phyloP scores from a whole-genome alignment of 2,113 vertebrate species.

The Bujurquina vittata region DNA sequence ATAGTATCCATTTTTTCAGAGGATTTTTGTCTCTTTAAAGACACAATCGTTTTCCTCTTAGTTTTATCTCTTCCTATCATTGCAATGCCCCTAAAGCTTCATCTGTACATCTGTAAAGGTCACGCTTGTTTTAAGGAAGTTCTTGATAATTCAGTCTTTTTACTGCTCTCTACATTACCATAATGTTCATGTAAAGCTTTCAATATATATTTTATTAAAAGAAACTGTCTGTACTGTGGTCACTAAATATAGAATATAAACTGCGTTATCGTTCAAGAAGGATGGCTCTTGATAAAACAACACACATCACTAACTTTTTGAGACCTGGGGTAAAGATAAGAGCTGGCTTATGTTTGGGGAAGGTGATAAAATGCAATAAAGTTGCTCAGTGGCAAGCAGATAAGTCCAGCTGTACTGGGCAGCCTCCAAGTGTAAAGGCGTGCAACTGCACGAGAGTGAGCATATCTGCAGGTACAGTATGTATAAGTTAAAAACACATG shows the following conservation, averaged over 20 bases:
- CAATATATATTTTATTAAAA: slow-evolving; percentile 54
- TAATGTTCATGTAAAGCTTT: slow-evolving; percentile 64
- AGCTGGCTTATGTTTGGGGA: neutral
- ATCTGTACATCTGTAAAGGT: slow-evolving; percentile 38
- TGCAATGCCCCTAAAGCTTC: neutral
- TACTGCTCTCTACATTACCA: neutral
- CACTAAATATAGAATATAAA: slow-evolving; percentile 7
- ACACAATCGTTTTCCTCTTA: neutral
- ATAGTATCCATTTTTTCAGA: neutral
- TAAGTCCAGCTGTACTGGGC: neutral
- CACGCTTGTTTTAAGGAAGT: slow-evolving; percentile 36
- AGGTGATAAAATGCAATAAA: neutral
- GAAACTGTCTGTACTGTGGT: slow-evolving; percentile 17
- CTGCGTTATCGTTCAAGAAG: slow-evolving; percentile 3
- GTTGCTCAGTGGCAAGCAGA: neutral
- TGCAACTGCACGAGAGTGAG: neutral
- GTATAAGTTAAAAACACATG: neutral
- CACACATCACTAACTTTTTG: neutral
- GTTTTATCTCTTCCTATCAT: slow-evolving; percentile 11
- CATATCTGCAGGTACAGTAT: neutral
- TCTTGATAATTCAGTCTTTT: slow-evolving; percentile 38
- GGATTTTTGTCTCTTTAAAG: slow-evolving; percentile 19
- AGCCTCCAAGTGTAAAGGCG: neutral
- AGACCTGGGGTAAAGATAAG: neutral
- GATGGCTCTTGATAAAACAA: neutral